phyloP scores from a whole-genome alignment of 2,113 vertebrate genomes.

The Spilogale gracilis region DNA sequence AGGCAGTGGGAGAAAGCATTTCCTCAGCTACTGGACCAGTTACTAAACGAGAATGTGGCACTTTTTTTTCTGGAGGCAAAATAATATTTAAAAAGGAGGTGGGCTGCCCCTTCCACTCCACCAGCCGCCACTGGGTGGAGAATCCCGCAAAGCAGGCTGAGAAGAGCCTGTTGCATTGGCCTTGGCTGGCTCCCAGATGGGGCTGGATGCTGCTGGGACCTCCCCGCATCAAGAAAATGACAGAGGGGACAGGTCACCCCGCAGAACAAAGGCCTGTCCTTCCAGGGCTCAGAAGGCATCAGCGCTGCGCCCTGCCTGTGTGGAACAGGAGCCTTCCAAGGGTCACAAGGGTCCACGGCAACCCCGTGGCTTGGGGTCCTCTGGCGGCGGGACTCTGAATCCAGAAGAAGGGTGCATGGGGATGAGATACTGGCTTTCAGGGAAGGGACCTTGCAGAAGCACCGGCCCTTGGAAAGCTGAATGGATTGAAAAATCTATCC shows the following conservation, averaged over 20 bases:
- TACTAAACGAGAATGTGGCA: neutral
- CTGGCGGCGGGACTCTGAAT: neutral
- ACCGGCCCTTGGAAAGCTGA: neutral
- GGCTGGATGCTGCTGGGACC: neutral
- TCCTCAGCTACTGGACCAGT: neutral
- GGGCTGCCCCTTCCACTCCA: neutral
- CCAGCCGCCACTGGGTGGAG: neutral
- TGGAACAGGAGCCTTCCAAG: neutral
- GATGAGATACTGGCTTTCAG: neutral
- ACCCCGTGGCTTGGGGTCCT: neutral
- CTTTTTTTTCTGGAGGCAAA: conserved; percentile 18
- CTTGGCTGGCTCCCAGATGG: neutral
- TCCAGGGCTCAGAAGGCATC: neutral
- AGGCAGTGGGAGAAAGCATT: neutral
- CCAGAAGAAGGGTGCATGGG: neutral
- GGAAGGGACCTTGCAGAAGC: neutral
- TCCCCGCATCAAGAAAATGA: neutral
- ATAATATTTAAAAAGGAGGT: neutral
- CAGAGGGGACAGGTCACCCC: neutral
- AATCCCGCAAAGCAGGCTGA: neutral
- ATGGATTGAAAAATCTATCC: neutral
- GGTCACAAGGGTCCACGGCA: neutral
- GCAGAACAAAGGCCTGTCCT: neutral
- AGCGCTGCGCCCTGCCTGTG: neutral
- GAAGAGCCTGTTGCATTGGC: accelerated